phyloP scores from a whole-genome alignment of 2,888 invertebrate species.

The Helicoverpa assulta region DNA sequence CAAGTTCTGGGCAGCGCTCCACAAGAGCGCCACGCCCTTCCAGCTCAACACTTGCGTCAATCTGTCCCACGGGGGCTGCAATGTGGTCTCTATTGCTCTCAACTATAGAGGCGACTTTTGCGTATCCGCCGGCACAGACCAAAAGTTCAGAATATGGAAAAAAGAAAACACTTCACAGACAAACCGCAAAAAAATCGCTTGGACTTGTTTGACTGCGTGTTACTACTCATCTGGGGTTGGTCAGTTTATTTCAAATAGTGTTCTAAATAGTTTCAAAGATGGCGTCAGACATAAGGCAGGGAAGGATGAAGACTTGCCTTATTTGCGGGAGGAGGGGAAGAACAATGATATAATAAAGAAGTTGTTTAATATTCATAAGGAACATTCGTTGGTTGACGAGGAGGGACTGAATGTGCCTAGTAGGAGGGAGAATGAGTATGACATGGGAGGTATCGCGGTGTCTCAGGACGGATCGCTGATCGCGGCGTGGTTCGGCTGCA shows the following conservation, averaged over 20 bases:
- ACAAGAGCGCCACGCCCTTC: conserved; percentile 73
- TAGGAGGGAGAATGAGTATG: conserved; percentile 68
- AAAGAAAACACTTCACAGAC: conserved; percentile 68
- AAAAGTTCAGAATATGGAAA: conserved; percentile 85
- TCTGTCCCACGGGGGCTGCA: conserved; percentile 84
- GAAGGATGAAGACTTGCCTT: conserved; percentile 68
- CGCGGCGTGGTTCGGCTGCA: conserved; percentile 88
- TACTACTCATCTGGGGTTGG: conserved; percentile 85
- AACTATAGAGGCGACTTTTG: conserved; percentile 81
- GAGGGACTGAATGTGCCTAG: conserved; percentile 60
- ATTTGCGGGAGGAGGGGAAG: conserved; percentile 66
- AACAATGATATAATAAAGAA: conserved; percentile 76
- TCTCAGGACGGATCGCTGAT: conserved; percentile 87
- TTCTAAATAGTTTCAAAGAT: conserved; percentile 78
- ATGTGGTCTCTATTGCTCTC: conserved; percentile 79
- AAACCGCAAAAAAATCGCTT: conserved; percentile 65
- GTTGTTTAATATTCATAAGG: conserved; percentile 81
- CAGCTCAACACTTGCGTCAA: conserved; percentile 83
- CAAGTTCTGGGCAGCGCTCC: conserved; percentile 80
- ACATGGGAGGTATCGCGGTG: conserved; percentile 85
- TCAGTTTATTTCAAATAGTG: conserved; percentile 76
- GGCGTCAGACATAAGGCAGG: conserved; percentile 63
- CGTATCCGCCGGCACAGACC: conserved; percentile 84
- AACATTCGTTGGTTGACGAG: conserved; percentile 63
- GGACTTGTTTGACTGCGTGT: conserved; percentile 84